phyloP scores from a whole-genome alignment of 2,797 vertebrate genomes.

The Petrocephalus schoutedeni region DNA sequence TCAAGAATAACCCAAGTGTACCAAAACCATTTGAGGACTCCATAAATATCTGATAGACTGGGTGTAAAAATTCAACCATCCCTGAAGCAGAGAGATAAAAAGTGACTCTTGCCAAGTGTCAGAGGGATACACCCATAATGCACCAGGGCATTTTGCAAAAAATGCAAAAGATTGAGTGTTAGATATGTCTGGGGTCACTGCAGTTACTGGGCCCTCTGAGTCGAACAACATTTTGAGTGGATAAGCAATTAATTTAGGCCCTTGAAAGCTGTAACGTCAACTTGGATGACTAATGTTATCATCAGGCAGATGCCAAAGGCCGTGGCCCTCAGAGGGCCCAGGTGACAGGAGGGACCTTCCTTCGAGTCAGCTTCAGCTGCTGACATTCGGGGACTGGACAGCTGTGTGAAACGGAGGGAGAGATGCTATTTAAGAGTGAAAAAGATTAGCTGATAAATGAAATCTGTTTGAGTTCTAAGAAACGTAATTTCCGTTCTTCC shows the following conservation, averaged over 20 bases:
- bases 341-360: neutral
- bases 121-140: neutral
- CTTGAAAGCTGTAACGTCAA: neutral
- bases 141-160: neutral
- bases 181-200: neutral
- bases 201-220: neutral
- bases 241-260: neutral
- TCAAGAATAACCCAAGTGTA: neutral
- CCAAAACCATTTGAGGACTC: neutral
- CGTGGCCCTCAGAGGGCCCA: neutral
- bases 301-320: neutral
- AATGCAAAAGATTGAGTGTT: neutral
- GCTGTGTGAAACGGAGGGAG: neutral
- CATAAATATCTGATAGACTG: neutral
- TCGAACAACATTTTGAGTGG: neutral
- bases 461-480: neutral
- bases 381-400: neutral
- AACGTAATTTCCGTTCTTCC: neutral
- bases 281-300: neutral
- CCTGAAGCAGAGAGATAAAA: neutral
- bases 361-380: neutral
- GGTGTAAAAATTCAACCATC: neutral
- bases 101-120: neutral
- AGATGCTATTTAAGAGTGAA: neutral
- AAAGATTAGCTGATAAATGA: conserved; percentile 1